phyloP scores from a whole-genome alignment of 2,888 invertebrate genomes.

The Caenorhabditis sp. region DNA sequence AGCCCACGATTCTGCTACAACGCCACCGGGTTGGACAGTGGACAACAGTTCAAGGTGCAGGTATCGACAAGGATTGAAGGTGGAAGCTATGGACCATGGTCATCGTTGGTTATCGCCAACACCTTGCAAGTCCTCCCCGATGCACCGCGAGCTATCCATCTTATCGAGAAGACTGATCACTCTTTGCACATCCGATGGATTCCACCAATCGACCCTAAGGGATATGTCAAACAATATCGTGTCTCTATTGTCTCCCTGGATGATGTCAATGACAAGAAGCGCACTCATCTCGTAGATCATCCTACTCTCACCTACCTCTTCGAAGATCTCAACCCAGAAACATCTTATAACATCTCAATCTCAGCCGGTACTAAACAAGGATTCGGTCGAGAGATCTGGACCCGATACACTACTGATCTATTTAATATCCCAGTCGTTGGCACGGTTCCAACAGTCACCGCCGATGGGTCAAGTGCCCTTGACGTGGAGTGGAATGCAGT shows the following conservation, averaged over 20 bases:
- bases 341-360: conserved; percentile 70
- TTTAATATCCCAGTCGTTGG: conserved; percentile 68
- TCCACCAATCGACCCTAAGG: conserved; percentile 66
- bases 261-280: conserved; percentile 59
- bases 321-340: conserved; percentile 69
- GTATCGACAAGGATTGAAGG: conserved; percentile 66
- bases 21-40: conserved; percentile 67
- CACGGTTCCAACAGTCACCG: conserved; percentile 57
- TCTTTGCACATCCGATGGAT: conserved; percentile 69
- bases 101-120: conserved; percentile 66
- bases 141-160: conserved; percentile 67
- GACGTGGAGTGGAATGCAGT: conserved; percentile 70
- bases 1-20: conserved; percentile 70
- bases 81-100: conserved; percentile 69
- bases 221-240: conserved; percentile 67
- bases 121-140: conserved; percentile 70
- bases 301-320: conserved; percentile 65
- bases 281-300: conserved; percentile 60
- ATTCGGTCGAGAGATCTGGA: conserved; percentile 69
- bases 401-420: conserved; percentile 66
- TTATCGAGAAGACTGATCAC: conserved; percentile 69
- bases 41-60: conserved; percentile 69
- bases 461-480: conserved; percentile 66
- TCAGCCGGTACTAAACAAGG: conserved; percentile 63
- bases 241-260: conserved; percentile 63